Percentiles rank a stretch among this genome's conserved stretches.
Evolutionary conservation across 1,140 invertebrate species (phyloP).

Genomic region (Mycetomoellerius zeteki): DNA sequence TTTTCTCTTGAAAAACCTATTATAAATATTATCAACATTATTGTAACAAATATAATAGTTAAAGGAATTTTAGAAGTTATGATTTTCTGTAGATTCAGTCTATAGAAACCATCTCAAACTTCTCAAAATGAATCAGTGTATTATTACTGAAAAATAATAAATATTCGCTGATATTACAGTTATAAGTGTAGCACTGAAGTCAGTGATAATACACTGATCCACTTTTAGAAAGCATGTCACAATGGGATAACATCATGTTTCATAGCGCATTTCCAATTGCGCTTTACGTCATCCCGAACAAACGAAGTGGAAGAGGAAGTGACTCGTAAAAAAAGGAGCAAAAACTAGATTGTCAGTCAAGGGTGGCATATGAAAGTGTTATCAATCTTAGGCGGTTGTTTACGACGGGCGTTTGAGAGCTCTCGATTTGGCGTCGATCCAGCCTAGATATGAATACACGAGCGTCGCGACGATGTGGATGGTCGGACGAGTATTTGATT

Average conservation of each 20-base stretch:
- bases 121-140: too few species aligned
- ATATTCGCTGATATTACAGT: too few species aligned
- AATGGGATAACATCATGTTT: neutral
- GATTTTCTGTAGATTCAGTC: too few species aligned
- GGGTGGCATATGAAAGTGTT: slow-evolving; percentile 53
- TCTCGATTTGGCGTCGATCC: slow-evolving; percentile 71
- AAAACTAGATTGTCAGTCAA: slow-evolving; percentile 30
- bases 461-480: slow-evolving; percentile 22
- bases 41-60: neutral
- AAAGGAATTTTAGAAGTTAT: too few species aligned
- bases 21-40: neutral
- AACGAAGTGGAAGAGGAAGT: slow-evolving; percentile 7
- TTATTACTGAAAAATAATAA: too few species aligned
- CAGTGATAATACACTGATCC: too few species aligned
- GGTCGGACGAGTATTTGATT: slow-evolving; percentile 69
- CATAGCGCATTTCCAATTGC: neutral
- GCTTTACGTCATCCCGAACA: slow-evolving; percentile 7
- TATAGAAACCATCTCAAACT: too few species aligned
- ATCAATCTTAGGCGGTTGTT: slow-evolving; percentile 73
- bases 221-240: too few species aligned
- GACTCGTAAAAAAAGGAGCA: slow-evolving; percentile 12
- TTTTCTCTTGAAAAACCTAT: neutral
- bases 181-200: too few species aligned
- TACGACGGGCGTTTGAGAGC: slow-evolving; percentile 64
- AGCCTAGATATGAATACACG: slow-evolving; percentile 64